Evolutionary conservation across 2,888 invertebrate genomes (phyloP).

Genomic region (Drepana falcataria): DNA sequence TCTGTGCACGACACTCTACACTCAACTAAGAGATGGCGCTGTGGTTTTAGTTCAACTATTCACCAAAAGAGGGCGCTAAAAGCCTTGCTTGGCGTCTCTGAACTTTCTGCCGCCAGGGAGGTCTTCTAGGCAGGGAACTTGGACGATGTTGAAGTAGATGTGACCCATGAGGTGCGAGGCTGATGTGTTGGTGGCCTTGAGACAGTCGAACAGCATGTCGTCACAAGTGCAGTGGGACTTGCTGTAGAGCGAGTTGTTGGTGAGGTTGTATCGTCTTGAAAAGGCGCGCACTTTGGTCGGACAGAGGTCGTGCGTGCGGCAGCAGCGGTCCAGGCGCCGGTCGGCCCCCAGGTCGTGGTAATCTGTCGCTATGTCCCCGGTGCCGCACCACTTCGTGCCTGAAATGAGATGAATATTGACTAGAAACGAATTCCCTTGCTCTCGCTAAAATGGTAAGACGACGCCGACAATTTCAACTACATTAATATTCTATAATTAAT

Average conservation of each 20-base stretch:
- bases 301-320: conserved; percentile 93
- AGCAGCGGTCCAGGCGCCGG: conserved; percentile 87
- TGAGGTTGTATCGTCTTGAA: conserved; percentile 86
- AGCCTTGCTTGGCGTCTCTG: conserved; percentile 73
- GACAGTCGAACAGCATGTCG: conserved; percentile 88
- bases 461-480: too few relatives aligned
- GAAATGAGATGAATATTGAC: conserved; percentile 18
- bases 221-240: conserved; percentile 95
- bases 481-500: too few relatives aligned
- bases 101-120: conserved; percentile 56
- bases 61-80: conserved; percentile 53
- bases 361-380: conserved; percentile 90
- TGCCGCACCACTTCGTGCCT: conserved; percentile 97
- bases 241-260: conserved; percentile 90
- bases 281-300: conserved; percentile 87
- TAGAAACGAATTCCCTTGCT: neutral
- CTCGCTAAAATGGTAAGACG: too few relatives aligned
- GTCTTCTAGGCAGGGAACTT: conserved; percentile 85
- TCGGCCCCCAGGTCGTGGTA: conserved; percentile 91
- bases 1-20: conserved; percentile 44
- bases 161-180: conserved; percentile 88
- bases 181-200: conserved; percentile 85
- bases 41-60: conserved; percentile 33
- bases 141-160: conserved; percentile 90
- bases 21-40: conserved; percentile 59